These are phyloP conservation scores for Phrynocephalus forsythii DNA, from an alignment of 2,797 vertebrate species.

Conservation along the genomic window DNA sequence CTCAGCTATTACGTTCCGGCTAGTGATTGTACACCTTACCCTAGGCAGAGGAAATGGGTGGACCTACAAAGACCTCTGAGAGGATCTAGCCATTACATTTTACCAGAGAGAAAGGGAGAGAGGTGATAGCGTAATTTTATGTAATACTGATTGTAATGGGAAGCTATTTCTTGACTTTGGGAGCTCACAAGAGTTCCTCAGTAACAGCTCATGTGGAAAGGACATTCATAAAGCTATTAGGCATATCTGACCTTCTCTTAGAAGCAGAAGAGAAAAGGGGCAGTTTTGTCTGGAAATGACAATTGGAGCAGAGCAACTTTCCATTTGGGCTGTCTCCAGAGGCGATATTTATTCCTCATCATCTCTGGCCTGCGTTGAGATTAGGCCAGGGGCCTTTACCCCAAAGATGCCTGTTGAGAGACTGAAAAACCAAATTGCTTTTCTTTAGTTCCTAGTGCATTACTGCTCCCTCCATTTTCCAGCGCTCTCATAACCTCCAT, in stretches of 20 bases:
- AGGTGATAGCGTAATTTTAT: background rate
- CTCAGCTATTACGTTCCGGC: background rate
- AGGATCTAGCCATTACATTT: slow-evolving; percentile 8
- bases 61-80: background rate
- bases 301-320: slow-evolving; percentile 1
- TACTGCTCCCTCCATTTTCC: background rate
- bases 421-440: background rate
- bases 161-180: slow-evolving; percentile 34
- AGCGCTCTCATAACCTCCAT: background rate
- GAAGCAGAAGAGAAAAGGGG: background rate
- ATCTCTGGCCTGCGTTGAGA: slow-evolving; percentile 16
- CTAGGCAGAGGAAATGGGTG: background rate
- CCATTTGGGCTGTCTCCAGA: background rate
- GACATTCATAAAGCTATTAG: slow-evolving; percentile 43
- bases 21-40: background rate
- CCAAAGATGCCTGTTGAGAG: background rate
- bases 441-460: background rate
- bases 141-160: slow-evolving; percentile 13
- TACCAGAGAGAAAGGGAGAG: background rate
- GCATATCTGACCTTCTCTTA: background rate
- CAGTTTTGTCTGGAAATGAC: background rate
- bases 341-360: background rate
- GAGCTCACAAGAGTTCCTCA: slow-evolving; percentile 15
- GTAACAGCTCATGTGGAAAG: slow-evolving; percentile 18
- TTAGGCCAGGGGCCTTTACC: background rate